phyloP scores from a whole-genome alignment of 2,797 vertebrate genomes.

The Amniataba percoides region DNA sequence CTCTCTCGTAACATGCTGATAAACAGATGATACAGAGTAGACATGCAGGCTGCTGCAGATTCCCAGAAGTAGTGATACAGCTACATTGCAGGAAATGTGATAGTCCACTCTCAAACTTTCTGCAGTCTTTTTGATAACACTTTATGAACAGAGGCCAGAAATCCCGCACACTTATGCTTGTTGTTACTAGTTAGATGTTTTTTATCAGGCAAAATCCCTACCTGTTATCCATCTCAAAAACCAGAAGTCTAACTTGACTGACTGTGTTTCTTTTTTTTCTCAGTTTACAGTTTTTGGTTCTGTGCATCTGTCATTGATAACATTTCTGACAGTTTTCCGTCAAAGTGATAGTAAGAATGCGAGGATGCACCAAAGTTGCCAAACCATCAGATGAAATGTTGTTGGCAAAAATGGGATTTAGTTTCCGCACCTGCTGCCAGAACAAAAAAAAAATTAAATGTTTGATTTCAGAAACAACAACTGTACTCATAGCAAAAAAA shows the following conservation, averaged over 20 bases:
- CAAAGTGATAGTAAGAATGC: not conserved
- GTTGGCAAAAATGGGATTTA: not conserved
- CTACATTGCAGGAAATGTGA: slow-evolving; percentile 10
- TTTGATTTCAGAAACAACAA: not conserved
- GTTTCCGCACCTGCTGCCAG: too few relatives aligned
- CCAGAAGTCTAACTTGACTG: not conserved
- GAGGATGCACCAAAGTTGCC: not conserved
- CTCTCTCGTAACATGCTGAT: slow-evolving; percentile 28
- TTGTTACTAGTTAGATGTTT: not conserved
- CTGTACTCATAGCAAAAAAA: not conserved
- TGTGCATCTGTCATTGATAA: not conserved
- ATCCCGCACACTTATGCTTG: not conserved
- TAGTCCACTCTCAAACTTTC: not conserved
- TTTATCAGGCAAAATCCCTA: not conserved
- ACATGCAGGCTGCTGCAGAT: slow-evolving; percentile 7
- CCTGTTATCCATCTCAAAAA: not conserved
- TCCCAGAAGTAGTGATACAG: slow-evolving; percentile 13
- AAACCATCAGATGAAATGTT: not conserved
- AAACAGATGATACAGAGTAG: slow-evolving; percentile 28
- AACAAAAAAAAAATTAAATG: too few relatives aligned
- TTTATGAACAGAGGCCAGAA: slow-evolving; percentile 15
- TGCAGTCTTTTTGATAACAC: not conserved
- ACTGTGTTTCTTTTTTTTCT: not conserved
- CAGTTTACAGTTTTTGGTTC: not conserved
- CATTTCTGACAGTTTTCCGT: not conserved